These are phyloP conservation scores for Saguinus midas DNA, from an alignment of 2,113 vertebrate species.

Conservation along the genomic window DNA sequence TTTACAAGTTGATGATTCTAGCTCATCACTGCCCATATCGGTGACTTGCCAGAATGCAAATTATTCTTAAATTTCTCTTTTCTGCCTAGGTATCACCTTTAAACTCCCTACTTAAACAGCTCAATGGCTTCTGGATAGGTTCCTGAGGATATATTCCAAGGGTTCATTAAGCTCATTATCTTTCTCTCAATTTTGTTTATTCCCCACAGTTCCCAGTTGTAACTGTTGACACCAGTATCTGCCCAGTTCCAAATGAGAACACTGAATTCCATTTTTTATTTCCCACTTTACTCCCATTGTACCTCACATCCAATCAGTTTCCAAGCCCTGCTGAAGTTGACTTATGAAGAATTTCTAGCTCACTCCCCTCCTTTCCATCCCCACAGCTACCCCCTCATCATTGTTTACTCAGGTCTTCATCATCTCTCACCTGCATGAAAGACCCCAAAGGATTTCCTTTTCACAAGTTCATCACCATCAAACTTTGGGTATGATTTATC, in stretches of 20 bases:
- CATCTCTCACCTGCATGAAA: neutral
- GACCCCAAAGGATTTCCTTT: neutral
- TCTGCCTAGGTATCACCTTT: neutral
- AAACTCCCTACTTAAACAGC: neutral
- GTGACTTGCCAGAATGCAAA: neutral
- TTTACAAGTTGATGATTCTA: neutral
- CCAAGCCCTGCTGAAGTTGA: neutral
- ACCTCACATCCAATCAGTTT: neutral
- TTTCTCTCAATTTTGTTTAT: neutral
- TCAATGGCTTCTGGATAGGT: neutral
- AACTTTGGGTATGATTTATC: neutral
- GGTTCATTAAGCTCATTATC: neutral
- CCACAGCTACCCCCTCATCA: neutral
- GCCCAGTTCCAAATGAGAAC: neutral
- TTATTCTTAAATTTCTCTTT: constrained; percentile 3
- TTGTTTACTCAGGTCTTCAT: neutral
- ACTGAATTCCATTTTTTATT: neutral
- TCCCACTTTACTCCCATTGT: neutral
- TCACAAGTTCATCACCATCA: neutral
- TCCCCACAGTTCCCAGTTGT: neutral
- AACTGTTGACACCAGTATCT: neutral
- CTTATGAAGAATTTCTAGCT: neutral
- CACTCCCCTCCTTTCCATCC: neutral
- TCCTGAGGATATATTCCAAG: neutral
- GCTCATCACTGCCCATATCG: neutral